Base-by-base conservation (phyloP, 2,113 vertebrate genomes). In the Clinocottus analis region DNA sequence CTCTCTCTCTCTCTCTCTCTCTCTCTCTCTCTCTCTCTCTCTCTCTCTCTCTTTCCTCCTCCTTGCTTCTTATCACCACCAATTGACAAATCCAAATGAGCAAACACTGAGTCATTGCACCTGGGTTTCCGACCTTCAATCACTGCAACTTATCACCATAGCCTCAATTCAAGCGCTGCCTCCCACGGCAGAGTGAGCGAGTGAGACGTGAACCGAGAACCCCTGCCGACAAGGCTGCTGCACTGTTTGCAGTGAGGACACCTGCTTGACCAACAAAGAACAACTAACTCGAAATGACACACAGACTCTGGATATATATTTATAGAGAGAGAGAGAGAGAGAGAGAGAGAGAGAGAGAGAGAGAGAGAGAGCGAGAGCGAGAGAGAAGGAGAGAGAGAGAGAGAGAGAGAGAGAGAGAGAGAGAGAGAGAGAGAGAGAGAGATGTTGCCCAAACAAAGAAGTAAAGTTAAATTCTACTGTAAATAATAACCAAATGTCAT, bases 51-150 rank as follows among this genome's bases (percentile, higher is more conserved):
- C 43, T 72, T 53, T 19, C 31, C 71, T 71, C 51, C 49, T 77
- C 47, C 70, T 47, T 55, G 33, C 45, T 68, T 77, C 80, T 87
- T 89, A 89, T 91, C 90, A 31, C 58, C 13, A 3, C 39, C 67
- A 66, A 88, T 72, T 90, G 91, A 93, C 86, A 75, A 87, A 90
- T 84, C 89, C 80, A 76, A 83, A 80, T 37, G 74, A 84, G 84
- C 85, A 93, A 92, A 93, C 91, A 91, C 58, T 90, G 93, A 93
- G 89, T 94, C 93, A 91, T 13, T 64, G 80, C 77, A 83, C 86
- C 82, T 84, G 75, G 14, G 31, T 85, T 84, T 90, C 86, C 67
- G 23, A 91, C 89, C 91, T 91, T 92, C 85, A 92, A 85, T 92
- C 91, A 83, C 64, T 0, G 33, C 81, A 41, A 73, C 77, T 86